Evolutionary conservation across 2,888 invertebrate species (phyloP).

Genomic region (Heliconius aoede): DNA sequence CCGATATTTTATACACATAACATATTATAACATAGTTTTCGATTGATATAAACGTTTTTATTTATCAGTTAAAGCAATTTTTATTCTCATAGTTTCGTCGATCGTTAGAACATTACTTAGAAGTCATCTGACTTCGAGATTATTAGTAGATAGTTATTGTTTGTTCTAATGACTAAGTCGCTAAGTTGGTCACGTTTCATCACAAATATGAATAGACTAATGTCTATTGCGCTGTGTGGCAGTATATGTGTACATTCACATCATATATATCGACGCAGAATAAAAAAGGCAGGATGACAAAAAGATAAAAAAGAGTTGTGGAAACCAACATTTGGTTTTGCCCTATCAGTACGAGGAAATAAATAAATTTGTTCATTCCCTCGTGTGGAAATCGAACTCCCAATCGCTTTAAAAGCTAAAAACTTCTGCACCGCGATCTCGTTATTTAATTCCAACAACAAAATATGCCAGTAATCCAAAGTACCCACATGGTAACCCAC

Average conservation of each 20-base stretch:
- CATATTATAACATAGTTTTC: too few relatives aligned
- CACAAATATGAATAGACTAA: conserved; percentile 7
- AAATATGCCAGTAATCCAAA: conserved; percentile 2
- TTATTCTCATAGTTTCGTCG: too few relatives aligned
- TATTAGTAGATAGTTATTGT: not conserved
- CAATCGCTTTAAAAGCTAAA: not conserved
- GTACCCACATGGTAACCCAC: conserved; percentile 10
- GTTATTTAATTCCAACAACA: not conserved
- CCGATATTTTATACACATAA: too few relatives aligned
- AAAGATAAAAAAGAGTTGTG: too few relatives aligned
- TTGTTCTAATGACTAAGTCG: conserved; percentile 3
- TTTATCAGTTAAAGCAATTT: too few relatives aligned
- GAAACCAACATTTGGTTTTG: too few relatives aligned
- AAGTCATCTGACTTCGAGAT: not conserved
- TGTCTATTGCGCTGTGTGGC: too few relatives aligned
- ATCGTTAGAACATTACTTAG: too few relatives aligned
- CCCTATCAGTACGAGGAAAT: too few relatives aligned
- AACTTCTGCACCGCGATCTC: not conserved
- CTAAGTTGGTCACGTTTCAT: not conserved
- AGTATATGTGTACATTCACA: too few relatives aligned
- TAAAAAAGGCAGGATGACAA: not conserved
- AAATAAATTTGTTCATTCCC: too few relatives aligned
- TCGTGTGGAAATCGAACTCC: not conserved
- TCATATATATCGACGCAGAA: not conserved
- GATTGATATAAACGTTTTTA: too few relatives aligned